Percentiles rank a stretch among this genome's conserved stretches.
phyloP scores from a whole-genome alignment of 2,797 vertebrate species.

The Nyctibius grandis region DNA sequence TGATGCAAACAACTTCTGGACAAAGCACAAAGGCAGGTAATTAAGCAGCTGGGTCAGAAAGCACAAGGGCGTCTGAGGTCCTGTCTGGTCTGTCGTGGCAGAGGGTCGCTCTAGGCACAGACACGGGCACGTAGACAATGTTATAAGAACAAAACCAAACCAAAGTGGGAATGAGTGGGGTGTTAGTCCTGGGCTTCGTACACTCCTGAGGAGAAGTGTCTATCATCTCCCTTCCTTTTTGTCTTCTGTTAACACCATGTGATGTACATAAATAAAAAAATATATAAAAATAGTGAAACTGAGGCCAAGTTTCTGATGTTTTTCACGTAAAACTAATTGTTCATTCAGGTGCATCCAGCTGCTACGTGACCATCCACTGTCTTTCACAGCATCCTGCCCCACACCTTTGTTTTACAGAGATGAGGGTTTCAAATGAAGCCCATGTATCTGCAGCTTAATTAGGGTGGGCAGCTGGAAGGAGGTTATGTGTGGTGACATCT shows the following conservation, averaged over 20 bases:
- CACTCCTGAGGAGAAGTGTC: no score
- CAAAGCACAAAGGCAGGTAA: background rate
- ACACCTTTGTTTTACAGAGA: background rate
- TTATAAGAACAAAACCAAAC: background rate
- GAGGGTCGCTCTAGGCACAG: background rate
- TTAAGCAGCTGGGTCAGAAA: background rate
- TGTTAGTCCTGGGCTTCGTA: rapidly evolving
- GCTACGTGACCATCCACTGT: rapidly evolving
- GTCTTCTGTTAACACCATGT: no score
- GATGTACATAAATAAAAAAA: no score
- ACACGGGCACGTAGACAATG: background rate
- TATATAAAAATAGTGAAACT: no score
- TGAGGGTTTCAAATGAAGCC: background rate
- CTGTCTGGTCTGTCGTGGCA: no score
- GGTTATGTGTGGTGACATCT: background rate
- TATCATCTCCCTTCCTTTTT: no score
- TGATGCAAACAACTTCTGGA: background rate
- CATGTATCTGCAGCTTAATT: background rate
- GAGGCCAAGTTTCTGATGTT: background rate
- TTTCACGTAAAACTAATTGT: background rate
- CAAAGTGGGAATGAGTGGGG: background rate
- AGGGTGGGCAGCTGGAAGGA: background rate
- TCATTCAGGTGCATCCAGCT: background rate
- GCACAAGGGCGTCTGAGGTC: no score
- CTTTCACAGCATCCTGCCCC: background rate